Percentiles rank a stretch among this genome's conserved stretches.
phyloP scores from a whole-genome alignment of 2,113 vertebrate species.

The Caracal caracal region DNA sequence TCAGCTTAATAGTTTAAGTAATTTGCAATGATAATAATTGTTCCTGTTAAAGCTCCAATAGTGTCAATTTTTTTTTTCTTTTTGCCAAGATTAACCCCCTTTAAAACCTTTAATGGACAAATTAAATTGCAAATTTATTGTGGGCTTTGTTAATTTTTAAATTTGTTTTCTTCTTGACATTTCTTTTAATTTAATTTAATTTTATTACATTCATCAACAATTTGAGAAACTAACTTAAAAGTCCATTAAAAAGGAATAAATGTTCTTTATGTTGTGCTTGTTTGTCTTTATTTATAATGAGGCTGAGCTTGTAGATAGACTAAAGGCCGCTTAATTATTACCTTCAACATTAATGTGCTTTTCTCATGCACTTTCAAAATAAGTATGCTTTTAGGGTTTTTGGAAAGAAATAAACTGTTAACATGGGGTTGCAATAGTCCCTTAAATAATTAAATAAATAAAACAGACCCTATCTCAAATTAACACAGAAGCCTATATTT shows the following conservation, averaged over 20 bases:
- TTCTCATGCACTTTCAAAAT: slow-evolving; percentile 70
- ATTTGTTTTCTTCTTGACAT: slow-evolving; percentile 86
- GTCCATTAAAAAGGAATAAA: slow-evolving; percentile 84
- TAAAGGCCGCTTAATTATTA: slow-evolving; percentile 80
- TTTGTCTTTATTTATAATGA: slow-evolving; percentile 87
- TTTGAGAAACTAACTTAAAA: slow-evolving; percentile 82
- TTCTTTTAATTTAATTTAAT: slow-evolving; percentile 86
- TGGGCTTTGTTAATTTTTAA: slow-evolving; percentile 84
- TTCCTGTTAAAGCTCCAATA: slow-evolving; percentile 76
- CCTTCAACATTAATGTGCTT: slow-evolving; percentile 75
- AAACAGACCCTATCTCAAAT: slow-evolving; percentile 22
- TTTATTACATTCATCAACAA: slow-evolving; percentile 85
- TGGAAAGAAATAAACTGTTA: slow-evolving; percentile 66
- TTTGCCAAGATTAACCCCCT: slow-evolving; percentile 82
- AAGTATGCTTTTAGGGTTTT: slow-evolving; percentile 79
- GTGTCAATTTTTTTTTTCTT: slow-evolving; percentile 66
- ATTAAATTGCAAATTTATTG: slow-evolving; percentile 83
- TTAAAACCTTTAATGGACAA: slow-evolving; percentile 83
- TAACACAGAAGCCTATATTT: slow-evolving; percentile 37
- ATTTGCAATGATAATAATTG: slow-evolving; percentile 88
- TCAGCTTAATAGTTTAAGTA: slow-evolving; percentile 88
- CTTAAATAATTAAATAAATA: slow-evolving; percentile 78
- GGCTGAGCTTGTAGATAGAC: slow-evolving; percentile 70
- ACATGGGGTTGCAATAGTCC: slow-evolving; percentile 7
- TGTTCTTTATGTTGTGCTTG: slow-evolving; percentile 78